Evolutionary conservation across 2,113 vertebrate species (phyloP).

Genomic region (Poeciliopsis turrubarensis): DNA sequence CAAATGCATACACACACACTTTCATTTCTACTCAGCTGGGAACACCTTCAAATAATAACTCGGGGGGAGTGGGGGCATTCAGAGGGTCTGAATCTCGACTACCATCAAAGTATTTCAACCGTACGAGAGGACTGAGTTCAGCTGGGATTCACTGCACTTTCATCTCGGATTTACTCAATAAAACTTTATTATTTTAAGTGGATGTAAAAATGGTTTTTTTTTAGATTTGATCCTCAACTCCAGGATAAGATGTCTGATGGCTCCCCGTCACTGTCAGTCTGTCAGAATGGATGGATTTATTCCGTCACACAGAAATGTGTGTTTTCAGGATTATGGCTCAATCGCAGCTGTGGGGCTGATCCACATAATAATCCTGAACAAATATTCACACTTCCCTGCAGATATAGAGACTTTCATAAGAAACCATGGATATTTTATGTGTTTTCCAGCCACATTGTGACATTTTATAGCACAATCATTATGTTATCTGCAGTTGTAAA

Average conservation of each 20-base stretch:
- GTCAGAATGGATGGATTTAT: not conserved
- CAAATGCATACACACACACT: conserved; percentile 35
- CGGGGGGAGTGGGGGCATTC: conserved; percentile 7
- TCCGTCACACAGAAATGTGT: not conserved
- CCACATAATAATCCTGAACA: not conserved
- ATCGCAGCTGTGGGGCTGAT: not conserved
- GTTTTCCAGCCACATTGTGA: no score
- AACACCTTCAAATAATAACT: conserved; percentile 48
- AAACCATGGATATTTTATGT: not conserved
- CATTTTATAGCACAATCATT: no score
- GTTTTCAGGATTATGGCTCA: not conserved
- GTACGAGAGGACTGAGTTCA: conserved; percentile 18
- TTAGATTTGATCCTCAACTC: not conserved
- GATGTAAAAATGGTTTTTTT: not conserved
- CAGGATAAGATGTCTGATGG: not conserved
- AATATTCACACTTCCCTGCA: not conserved
- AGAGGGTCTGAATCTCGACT: conserved; percentile 29
- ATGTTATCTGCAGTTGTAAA: no score
- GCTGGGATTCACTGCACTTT: conserved; percentile 26
- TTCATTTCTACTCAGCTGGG: conserved; percentile 19
- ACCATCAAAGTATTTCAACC: conserved; percentile 47
- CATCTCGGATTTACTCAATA: conserved; percentile 1
- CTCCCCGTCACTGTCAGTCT: not conserved
- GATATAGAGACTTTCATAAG: not conserved
- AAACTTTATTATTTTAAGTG: conserved; percentile 21